A percentile compares a stretch with the other conserved stretches of the same genome.
phyloP scores from a whole-genome alignment of 2,888 invertebrate genomes.

The Leucoptera coffeella region DNA sequence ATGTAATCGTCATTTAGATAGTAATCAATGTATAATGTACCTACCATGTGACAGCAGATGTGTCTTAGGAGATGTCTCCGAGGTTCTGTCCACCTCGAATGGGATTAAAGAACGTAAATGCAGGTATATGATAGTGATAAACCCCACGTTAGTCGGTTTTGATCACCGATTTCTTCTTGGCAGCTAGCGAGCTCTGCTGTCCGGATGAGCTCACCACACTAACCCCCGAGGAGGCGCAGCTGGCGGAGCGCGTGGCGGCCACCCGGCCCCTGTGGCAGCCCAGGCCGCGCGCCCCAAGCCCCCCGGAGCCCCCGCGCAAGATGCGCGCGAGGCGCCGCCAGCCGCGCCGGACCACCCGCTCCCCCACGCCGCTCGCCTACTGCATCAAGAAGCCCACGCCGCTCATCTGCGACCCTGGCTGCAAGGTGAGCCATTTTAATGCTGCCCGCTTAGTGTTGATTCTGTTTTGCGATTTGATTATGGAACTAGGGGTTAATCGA shows the following conservation, averaged over 20 bases:
- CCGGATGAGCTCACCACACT: constrained; percentile 22
- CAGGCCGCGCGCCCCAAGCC: constrained; percentile 5
- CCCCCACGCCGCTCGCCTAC: constrained; percentile 26
- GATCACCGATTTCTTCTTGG: too few species aligned
- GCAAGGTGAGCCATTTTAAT: constrained; percentile 21
- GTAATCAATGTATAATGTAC: too few species aligned
- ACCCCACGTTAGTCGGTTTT: too few species aligned
- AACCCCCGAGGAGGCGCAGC: constrained; percentile 19
- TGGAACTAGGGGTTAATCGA: too few species aligned
- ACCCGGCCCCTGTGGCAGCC: constrained; percentile 21
- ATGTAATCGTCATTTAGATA: too few species aligned
- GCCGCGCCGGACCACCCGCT: constrained; percentile 19
- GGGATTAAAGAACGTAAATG: too few species aligned
- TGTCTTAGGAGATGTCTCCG: too few species aligned
- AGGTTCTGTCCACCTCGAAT: too few species aligned
- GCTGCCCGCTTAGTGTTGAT: too few species aligned
- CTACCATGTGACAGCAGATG: too few species aligned
- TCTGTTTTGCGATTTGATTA: too few species aligned
- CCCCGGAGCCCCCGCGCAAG: constrained; percentile 17
- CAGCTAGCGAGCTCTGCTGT: constrained; percentile 50
- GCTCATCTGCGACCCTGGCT: constrained; percentile 32
- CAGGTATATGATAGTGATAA: too few species aligned
- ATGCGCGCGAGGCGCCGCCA: constrained; percentile 32
- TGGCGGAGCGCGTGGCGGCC: constrained; percentile 24
- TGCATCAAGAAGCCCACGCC: constrained; percentile 30